Conservation (phyloP, 2,797 vertebrate genomes). For the Liasis olivaceus region DNA sequence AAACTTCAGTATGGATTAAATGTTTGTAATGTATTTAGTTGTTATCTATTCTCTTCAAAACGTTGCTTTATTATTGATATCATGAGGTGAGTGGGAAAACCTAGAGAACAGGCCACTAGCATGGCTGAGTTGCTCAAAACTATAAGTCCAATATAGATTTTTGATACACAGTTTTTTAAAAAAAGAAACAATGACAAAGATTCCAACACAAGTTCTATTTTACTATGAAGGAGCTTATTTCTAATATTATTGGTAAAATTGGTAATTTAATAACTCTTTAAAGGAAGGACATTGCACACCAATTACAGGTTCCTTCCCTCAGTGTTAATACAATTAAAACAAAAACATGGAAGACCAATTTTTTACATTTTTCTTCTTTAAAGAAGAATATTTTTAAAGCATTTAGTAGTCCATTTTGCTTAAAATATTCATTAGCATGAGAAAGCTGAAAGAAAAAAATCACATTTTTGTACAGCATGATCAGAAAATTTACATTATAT, state of each 20-base stretch:
- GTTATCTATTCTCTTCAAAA: constrained; percentile 69
- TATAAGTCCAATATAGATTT: constrained; percentile 35
- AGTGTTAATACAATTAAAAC: constrained; percentile 64
- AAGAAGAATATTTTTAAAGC: constrained; percentile 68
- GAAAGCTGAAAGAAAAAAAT: constrained; percentile 68
- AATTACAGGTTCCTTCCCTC: constrained; percentile 53
- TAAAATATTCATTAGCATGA: constrained; percentile 74
- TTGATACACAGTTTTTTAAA: constrained; percentile 46
- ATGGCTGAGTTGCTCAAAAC: constrained; percentile 47
- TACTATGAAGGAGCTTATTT: constrained; percentile 20
- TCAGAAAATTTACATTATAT: constrained; percentile 70
- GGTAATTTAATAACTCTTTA: constrained; percentile 73
- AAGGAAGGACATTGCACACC: constrained; percentile 65
- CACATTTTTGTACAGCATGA: constrained; percentile 74
- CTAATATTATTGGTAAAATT: constrained; percentile 49
- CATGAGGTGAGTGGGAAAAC: constrained; percentile 31
- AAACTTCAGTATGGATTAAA: constrained; percentile 75
- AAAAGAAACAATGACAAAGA: constrained; percentile 54
- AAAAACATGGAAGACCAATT: constrained; percentile 75
- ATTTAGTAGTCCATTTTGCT: constrained; percentile 76
- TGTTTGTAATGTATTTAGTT: constrained; percentile 56
- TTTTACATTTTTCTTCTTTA: constrained; percentile 71
- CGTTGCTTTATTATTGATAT: constrained; percentile 59
- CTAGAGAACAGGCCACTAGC: constrained; percentile 6
- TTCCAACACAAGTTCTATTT: constrained; percentile 26